A percentile compares a stretch with the other conserved stretches of the same genome.
phyloP scores from a whole-genome alignment of 2,113 vertebrate species.

The Leptosomus discolor region DNA sequence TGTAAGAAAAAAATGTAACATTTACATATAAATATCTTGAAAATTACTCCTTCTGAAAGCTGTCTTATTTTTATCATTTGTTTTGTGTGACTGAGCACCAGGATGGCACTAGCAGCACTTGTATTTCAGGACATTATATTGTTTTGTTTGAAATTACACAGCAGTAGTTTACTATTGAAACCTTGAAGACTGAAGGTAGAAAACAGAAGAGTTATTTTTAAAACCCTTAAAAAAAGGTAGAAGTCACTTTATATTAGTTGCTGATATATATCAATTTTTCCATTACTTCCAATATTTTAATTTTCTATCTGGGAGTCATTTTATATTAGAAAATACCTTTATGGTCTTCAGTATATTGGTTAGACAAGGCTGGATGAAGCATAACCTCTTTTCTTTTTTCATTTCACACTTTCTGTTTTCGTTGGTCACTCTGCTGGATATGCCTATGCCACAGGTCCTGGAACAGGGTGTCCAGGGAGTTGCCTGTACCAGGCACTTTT shows the following conservation, averaged over 20 bases:
- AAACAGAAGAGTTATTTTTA: not conserved
- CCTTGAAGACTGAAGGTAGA: not conserved
- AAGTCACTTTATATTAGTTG: not conserved
- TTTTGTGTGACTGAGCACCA: not conserved
- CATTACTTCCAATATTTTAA: not conserved
- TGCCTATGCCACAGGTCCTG: slow-evolving; percentile 89
- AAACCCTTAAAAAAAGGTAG: not conserved
- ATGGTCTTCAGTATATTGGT: slow-evolving; percentile 71
- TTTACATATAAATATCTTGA: not conserved
- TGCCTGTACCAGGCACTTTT: slow-evolving; percentile 90
- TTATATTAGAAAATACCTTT: slow-evolving; percentile 77
- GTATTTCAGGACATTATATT: not conserved
- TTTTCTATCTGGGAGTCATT: not conserved
- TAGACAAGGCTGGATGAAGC: slow-evolving; percentile 88
- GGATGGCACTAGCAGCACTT: not conserved
- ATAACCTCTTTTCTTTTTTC: slow-evolving; percentile 88
- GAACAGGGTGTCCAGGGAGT: slow-evolving; percentile 94
- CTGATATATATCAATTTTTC: not conserved
- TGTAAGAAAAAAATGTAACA: not conserved
- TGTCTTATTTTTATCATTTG: not conserved
- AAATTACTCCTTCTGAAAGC: not conserved
- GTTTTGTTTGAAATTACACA: not conserved
- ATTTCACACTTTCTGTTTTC: slow-evolving; percentile 90
- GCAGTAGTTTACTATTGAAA: not conserved
- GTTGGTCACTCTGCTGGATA: slow-evolving; percentile 89